Conservation (phyloP, 2,888 invertebrate genomes). For the Philopedon plagiatum region DNA sequence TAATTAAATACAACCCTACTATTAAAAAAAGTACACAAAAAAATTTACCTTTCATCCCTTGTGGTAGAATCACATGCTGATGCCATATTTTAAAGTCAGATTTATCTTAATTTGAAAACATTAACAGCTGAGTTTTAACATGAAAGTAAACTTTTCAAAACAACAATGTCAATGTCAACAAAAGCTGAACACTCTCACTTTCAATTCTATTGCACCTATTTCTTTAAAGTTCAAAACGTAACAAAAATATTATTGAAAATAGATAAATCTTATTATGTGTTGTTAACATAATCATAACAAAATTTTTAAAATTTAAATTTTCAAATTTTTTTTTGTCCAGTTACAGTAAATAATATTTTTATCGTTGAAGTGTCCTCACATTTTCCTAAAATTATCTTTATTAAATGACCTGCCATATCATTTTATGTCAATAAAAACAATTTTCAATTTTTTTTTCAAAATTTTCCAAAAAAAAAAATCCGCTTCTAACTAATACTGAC, state of each 20-base stretch:
- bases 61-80: conserved; percentile 56
- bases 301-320: no score
- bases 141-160: background rate
- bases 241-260: background rate
- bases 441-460: no score
- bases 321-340: no score
- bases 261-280: no score
- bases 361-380: background rate
- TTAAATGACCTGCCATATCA: no score
- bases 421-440: no score
- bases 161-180: conserved; percentile 5
- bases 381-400: background rate
- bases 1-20: no score
- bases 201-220: background rate
- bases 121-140: background rate
- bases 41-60: conserved; percentile 56
- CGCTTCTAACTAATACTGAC: no score
- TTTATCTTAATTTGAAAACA: background rate
- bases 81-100: conserved; percentile 51
- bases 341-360: background rate
- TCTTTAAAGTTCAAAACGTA: background rate
- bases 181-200: conserved; percentile 4
- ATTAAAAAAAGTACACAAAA: no score
- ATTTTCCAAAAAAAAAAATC: no score
- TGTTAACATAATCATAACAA: no score